Conservation (phyloP, 2,888 invertebrate species). For the Priocnemis perturbator region DNA sequence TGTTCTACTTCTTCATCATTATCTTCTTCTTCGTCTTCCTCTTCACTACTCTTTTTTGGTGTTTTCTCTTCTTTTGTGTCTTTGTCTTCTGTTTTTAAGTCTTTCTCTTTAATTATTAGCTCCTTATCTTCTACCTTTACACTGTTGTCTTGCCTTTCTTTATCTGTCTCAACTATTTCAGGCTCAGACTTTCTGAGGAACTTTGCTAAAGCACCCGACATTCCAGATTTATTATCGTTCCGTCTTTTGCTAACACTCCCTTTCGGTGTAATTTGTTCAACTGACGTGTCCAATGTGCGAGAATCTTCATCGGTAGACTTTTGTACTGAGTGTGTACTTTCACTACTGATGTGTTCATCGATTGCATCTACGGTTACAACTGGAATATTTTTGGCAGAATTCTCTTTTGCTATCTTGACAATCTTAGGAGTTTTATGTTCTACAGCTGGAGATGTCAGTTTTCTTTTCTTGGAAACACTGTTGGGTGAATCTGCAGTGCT, state of each 20-base stretch:
- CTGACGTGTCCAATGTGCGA: slow-evolving; percentile 17
- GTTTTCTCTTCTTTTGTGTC: not conserved
- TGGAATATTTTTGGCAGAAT: slow-evolving; percentile 24
- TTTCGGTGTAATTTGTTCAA: slow-evolving; percentile 21
- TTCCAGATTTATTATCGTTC: slow-evolving; percentile 32
- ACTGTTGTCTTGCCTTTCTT: too few relatives aligned
- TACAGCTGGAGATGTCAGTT: slow-evolving; percentile 57
- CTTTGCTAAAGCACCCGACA: slow-evolving; percentile 48
- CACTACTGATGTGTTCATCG: not conserved
- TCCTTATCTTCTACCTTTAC: slow-evolving; percentile 23
- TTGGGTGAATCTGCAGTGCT: slow-evolving; percentile 54
- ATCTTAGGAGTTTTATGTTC: slow-evolving; percentile 46
- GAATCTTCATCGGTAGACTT: slow-evolving; percentile 11
- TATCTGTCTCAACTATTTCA: not conserved
- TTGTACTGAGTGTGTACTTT: slow-evolving; percentile 10
- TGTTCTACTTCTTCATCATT: slow-evolving; percentile 5
- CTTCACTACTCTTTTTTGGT: not conserved
- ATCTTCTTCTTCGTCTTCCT: not conserved
- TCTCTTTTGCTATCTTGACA: slow-evolving; percentile 52
- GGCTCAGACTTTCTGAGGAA: slow-evolving; percentile 56
- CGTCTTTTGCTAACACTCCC: slow-evolving; percentile 39
- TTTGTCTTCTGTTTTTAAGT: not conserved
- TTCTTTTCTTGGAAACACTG: slow-evolving; percentile 61
- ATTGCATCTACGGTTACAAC: slow-evolving; percentile 4
- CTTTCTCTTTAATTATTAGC: not conserved